Base-by-base conservation (phyloP, 2,888 invertebrate species). In the Acholoe squamosa region DNA sequence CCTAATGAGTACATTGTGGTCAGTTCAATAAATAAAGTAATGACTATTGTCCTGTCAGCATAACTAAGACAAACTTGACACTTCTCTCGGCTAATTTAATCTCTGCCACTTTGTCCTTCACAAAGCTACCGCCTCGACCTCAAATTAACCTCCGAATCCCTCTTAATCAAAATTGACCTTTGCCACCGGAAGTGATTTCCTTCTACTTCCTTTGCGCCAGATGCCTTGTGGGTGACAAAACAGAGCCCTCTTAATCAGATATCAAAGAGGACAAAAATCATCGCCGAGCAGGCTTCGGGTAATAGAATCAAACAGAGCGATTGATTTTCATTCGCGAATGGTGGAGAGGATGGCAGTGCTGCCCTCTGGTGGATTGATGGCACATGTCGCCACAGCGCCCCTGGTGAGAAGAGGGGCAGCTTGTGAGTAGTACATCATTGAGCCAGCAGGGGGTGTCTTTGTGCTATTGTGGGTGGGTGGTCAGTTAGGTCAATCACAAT, bases 211-310 rank as follows among this genome's bases (percentile, higher is more conserved):
- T 16, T 28, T 14, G 16, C 19, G 76, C 76, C 76, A 76, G 76
- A 25, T 19, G 76, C 31, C 31, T 31, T 28, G 31, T 76, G 76
- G 76, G 25, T 25, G 14, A 76, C 19, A 76, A 76, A 76, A 76
- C 19, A 28, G 25, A 28, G 28, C 7, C 31, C 31, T n/a, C 76
- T 76, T 76, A 76, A 76, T 76, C 76, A 76, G 31, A 76, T 76
- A 76, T 76, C 76, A 76, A 76, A 76, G 76, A 76, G 31, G 31
- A n/a, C 76, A 76, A 76, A 76, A 76, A 76, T 76, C 76, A 25
- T 25, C 5, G 14, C 25, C 1, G 76, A 25, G 28, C 76, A 76
- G 16, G n/a, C 76, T 31, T 14, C 16, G n/a, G 1, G 14, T 76
- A 76, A 76, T 76, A 76, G 31, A 76, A 76, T 76, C 76, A 76